Evolutionary conservation across 2,113 vertebrate genomes (phyloP).

Genomic region (Oryzias celebensis): DNA sequence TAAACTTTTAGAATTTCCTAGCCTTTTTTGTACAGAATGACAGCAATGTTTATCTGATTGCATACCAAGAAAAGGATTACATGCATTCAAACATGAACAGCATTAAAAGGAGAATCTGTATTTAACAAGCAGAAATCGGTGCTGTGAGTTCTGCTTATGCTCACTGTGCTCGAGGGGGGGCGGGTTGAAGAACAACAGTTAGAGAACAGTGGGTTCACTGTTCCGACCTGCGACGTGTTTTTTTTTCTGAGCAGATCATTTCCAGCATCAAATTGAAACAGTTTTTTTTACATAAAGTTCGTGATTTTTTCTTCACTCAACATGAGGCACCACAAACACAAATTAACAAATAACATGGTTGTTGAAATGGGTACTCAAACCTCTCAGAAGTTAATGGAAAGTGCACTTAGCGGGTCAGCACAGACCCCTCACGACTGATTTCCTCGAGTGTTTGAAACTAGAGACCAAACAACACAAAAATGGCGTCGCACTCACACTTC

Average conservation of each 20-base stretch:
- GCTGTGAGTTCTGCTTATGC: conserved; percentile 14
- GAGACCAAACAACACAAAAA: neutral
- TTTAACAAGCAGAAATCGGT: conserved; percentile 51
- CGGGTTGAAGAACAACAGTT: conserved; percentile 9
- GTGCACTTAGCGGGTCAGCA: conserved; percentile 71
- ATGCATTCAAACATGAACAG: conserved; percentile 68
- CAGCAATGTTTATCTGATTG: conserved; percentile 62
- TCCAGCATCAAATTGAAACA: conserved; percentile 23
- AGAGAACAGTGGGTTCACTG: conserved; percentile 16
- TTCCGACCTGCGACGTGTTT: neutral
- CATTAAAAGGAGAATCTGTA: conserved; percentile 53
- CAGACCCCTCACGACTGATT: conserved; percentile 30
- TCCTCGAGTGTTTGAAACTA: neutral
- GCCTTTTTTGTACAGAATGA: conserved; percentile 66
- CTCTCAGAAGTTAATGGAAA: conserved; percentile 62
- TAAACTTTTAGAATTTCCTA: conserved; percentile 66
- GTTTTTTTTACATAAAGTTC: neutral
- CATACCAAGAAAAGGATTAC: conserved; percentile 63
- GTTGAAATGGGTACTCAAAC: conserved; percentile 60
- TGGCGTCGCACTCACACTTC: neutral
- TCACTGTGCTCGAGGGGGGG: conserved; percentile 15
- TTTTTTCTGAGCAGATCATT: conserved; percentile 15
- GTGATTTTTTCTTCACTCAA: conserved; percentile 11
- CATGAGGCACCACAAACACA: conserved; percentile 54
- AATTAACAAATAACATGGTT: neutral